A percentile compares a stretch with the other conserved stretches of the same genome.
Evolutionary conservation across 2,888 invertebrate species (phyloP).

Genomic region (Lingula anatina): DNA sequence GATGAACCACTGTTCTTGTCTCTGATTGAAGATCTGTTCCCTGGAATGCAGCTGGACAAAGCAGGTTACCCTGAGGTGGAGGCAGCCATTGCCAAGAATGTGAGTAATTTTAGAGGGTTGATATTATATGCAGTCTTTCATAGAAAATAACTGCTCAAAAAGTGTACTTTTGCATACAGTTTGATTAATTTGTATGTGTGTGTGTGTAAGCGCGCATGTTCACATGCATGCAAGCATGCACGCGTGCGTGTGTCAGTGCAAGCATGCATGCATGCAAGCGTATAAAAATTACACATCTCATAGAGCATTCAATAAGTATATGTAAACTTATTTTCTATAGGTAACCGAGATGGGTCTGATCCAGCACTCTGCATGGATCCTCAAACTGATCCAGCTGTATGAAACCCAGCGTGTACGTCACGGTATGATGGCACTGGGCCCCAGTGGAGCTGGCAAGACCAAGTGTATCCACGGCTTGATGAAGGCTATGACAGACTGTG

Average conservation of each 20-base stretch:
- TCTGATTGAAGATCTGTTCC: conserved; percentile 89
- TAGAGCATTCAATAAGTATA: not conserved
- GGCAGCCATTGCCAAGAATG: conserved; percentile 78
- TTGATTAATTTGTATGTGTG: too few species aligned
- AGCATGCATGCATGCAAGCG: too few species aligned
- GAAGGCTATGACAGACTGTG: conserved; percentile 82
- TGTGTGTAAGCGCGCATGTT: too few species aligned
- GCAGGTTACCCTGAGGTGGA: conserved; percentile 85
- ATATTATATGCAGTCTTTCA: not conserved
- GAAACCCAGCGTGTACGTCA: conserved; percentile 54
- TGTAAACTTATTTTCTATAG: conserved; percentile 24
- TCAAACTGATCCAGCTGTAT: conserved; percentile 83
- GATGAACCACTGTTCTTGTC: conserved; percentile 97
- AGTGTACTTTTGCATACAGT: too few species aligned
- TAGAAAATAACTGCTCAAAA: too few species aligned
- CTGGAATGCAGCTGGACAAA: conserved; percentile 88
- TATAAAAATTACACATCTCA: too few species aligned
- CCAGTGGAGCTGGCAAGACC: conserved; percentile 63
- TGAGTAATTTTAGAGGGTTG: conserved; percentile 11
- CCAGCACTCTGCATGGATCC: conserved; percentile 89
- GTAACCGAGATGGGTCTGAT: conserved; percentile 62
- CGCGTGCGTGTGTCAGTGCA: too few species aligned
- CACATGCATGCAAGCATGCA: too few species aligned
- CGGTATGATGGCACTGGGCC: conserved; percentile 54
- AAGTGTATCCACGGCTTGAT: conserved; percentile 84